These are phyloP conservation scores for Bellardia pandia DNA, from an alignment of 2,888 invertebrate genomes.

Conservation along the genomic window DNA sequence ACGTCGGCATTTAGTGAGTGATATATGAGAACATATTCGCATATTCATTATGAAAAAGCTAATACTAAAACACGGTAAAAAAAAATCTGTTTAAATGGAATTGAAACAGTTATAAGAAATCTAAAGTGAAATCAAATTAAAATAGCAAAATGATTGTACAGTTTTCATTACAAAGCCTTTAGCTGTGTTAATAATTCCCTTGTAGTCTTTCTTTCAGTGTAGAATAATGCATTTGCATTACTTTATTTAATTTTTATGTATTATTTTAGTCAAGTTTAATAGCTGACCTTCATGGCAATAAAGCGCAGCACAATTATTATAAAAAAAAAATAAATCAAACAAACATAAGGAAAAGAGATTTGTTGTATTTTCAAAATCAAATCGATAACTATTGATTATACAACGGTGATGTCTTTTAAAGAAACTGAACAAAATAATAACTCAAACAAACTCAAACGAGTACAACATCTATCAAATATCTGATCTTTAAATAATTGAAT, in stretches of 20 bases:
- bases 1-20: conserved; percentile 36
- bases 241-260: neutral
- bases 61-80: neutral
- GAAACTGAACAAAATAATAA: neutral
- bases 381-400: conserved; percentile 1
- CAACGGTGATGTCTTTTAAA: conserved; percentile 20
- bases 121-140: no score
- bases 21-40: conserved; percentile 41
- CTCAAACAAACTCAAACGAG: neutral
- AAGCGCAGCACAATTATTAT: conserved; percentile 14
- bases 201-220: conserved; percentile 1
- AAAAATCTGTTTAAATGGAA: neutral
- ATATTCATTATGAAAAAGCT: neutral
- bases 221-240: neutral
- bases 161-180: no score
- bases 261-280: conserved; percentile 25
- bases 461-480: neutral
- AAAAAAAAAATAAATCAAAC: neutral
- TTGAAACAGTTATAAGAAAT: no score
- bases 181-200: no score
- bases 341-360: conserved; percentile 35
- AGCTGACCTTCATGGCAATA: conserved; percentile 53
- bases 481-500: neutral
- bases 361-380: neutral
- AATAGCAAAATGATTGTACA: no score